These are phyloP conservation scores for Sanderia malayensis DNA, from an alignment of 30 jellyfish, hydroid and myxozoan species.

Conservation along the genomic window DNA sequence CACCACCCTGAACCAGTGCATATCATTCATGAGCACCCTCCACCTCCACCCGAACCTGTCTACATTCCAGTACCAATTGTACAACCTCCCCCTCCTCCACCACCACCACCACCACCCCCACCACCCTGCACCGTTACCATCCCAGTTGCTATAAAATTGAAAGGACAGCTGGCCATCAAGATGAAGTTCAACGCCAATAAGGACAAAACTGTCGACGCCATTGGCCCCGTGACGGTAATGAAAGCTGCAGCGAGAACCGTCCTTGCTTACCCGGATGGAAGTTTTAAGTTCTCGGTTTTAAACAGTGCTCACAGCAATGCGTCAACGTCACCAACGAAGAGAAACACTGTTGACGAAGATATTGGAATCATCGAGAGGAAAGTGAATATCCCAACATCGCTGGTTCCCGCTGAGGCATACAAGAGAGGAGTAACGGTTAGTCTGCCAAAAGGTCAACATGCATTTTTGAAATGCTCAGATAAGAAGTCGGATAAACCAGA, in stretches of 20 bases:
- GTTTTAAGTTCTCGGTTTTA: conserved; percentile 11
- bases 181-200: conserved; percentile 88
- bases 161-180: conserved; percentile 93
- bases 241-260: conserved; percentile 65
- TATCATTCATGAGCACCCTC: conserved; percentile 81
- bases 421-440: conserved; percentile 93
- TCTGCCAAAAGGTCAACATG: conserved; percentile 95
- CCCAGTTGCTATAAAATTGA: conserved; percentile 94
- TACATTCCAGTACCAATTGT: conserved; percentile 59
- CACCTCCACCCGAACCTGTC: conserved; percentile 79
- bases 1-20: conserved; percentile 75
- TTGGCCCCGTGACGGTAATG: conserved; percentile 82
- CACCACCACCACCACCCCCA: conserved; percentile 99
- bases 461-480: conserved; percentile 85
- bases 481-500: conserved; percentile 48
- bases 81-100: conserved; percentile 77
- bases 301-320: background rate
- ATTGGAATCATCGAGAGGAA: conserved; percentile 56
- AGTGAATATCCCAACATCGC: conserved; percentile 62
- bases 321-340: conserved; percentile 15
- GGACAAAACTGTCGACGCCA: conserved; percentile 91
- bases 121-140: conserved; percentile 98
- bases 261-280: conserved; percentile 45
- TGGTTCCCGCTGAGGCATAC: conserved; percentile 86
- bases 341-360: conserved; percentile 23